Conservation (phyloP, 1,140 invertebrate species). For the Trichonephila clavipes region DNA sequence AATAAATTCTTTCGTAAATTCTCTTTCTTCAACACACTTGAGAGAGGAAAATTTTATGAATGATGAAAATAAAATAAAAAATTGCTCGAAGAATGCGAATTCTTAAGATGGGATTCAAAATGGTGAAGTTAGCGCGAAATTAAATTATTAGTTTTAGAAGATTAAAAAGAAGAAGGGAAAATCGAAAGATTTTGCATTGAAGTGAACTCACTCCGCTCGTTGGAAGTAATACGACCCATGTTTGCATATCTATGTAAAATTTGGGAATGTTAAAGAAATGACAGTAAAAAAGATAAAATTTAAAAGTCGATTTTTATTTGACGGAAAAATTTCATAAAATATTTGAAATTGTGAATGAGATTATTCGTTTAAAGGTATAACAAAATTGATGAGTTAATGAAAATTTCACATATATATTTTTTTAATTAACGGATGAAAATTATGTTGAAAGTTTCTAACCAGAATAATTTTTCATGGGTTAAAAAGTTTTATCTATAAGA, state of each 20-base stretch:
- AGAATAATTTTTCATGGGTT: too few relatives aligned
- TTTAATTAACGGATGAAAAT: too few relatives aligned
- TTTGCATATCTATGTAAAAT: neutral
- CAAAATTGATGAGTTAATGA: too few relatives aligned
- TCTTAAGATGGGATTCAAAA: slow-evolving; percentile 27
- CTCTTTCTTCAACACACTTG: neutral
- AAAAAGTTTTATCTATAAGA: too few relatives aligned
- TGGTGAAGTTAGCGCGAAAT: slow-evolving; percentile 12
- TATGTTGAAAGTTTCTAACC: too few relatives aligned
- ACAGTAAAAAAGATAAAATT: too few relatives aligned
- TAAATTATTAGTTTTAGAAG: slow-evolving; percentile 28
- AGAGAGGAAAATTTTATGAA: slow-evolving; percentile 6
- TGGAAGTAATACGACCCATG: neutral
- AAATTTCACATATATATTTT: too few relatives aligned
- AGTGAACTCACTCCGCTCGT: neutral
- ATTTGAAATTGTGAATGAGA: too few relatives aligned
- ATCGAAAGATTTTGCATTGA: neutral
- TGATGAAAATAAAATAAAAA: slow-evolving; percentile 1
- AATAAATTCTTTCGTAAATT: slow-evolving; percentile 56
- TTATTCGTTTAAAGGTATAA: too few relatives aligned
- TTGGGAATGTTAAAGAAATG: neutral
- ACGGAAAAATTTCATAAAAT: too few relatives aligned
- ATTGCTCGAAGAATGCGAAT: slow-evolving; percentile 29
- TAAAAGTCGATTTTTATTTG: too few relatives aligned
- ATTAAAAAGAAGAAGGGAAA: neutral